Evolutionary conservation across 2,888 invertebrate genomes (phyloP).

Genomic region (Rugalucina vietnamica): DNA sequence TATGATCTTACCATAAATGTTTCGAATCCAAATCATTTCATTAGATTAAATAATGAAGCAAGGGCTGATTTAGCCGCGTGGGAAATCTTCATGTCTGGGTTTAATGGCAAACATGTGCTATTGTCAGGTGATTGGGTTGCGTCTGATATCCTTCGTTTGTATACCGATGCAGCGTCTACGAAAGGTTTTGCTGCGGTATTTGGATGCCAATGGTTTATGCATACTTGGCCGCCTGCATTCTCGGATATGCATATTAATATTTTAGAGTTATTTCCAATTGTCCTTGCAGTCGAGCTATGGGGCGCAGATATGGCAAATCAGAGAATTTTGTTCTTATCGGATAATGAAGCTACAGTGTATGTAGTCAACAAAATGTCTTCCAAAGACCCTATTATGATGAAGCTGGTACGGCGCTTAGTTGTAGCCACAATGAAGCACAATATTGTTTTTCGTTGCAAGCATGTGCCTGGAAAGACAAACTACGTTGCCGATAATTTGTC

Average conservation of each 20-base stretch:
- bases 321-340: slow-evolving; percentile 35
- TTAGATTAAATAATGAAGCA: slow-evolving; percentile 33
- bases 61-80: slow-evolving; percentile 32
- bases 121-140: slow-evolving; percentile 3
- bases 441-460: background rate
- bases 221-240: background rate
- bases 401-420: background rate
- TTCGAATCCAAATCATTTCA: slow-evolving; percentile 23
- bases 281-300: slow-evolving; percentile 28
- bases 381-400: slow-evolving; percentile 16
- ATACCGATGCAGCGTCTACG: slow-evolving; percentile 17
- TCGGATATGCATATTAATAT: background rate
- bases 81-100: slow-evolving; percentile 33
- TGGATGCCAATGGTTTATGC: slow-evolving; percentile 13
- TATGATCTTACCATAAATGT: too few species aligned
- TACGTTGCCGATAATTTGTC: background rate
- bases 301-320: slow-evolving; percentile 10
- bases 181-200: slow-evolving; percentile 34
- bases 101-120: slow-evolving; percentile 42
- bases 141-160: background rate
- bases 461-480: background rate
- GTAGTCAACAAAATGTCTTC: background rate
- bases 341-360: slow-evolving; percentile 51
- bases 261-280: slow-evolving; percentile 34
- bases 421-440: background rate